Conservation (phyloP, 2,113 vertebrate species). For the Phalacrocorax aristotelis region DNA sequence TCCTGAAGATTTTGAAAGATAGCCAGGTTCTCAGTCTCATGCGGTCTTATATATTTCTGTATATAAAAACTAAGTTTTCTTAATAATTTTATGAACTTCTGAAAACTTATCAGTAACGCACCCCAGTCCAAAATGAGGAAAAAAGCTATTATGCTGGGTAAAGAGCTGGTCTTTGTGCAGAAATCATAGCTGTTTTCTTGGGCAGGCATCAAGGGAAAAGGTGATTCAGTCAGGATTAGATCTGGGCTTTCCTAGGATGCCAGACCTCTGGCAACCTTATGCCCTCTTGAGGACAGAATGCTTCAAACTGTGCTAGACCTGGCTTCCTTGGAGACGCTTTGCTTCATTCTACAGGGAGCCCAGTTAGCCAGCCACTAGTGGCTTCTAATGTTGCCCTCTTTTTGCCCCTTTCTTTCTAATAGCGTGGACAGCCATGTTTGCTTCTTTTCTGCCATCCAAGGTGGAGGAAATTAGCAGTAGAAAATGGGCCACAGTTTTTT, state of each 20-base stretch:
- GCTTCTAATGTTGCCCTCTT: not conserved
- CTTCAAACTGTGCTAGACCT: not conserved
- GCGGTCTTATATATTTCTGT: not conserved
- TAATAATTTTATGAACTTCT: not conserved
- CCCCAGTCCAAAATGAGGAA: not conserved
- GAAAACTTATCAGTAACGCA: not conserved
- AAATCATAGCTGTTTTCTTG: not conserved
- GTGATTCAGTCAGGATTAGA: not conserved
- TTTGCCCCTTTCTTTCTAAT: not conserved
- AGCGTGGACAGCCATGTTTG: not conserved
- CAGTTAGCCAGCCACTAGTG: not conserved
- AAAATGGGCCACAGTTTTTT: not conserved
- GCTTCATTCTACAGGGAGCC: not conserved
- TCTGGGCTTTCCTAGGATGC: not conserved
- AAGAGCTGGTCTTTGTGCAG: not conserved
- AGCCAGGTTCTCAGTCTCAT: not conserved
- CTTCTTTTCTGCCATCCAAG: not conserved
- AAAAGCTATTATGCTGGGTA: not conserved
- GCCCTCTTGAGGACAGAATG: not conserved
- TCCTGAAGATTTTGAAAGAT: not conserved
- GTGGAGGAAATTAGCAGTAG: not conserved
- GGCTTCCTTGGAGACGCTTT: not conserved
- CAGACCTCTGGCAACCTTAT: not conserved
- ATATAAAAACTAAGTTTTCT: not conserved
- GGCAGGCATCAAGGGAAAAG: not conserved